Evolutionary conservation across 2,797 vertebrate species (phyloP).

Genomic region (Staurois parvus): DNA sequence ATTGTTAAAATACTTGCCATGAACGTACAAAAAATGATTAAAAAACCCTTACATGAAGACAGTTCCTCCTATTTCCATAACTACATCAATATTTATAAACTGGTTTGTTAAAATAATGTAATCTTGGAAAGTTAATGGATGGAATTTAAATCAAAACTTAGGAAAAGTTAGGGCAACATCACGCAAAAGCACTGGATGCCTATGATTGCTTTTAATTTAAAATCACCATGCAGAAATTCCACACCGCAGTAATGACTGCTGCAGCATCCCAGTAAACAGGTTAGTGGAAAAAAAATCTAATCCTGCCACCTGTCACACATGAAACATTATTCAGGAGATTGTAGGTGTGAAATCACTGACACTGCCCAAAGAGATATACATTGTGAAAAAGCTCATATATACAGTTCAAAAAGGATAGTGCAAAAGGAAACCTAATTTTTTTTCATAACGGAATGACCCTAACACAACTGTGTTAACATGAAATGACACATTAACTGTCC

Average conservation of each 20-base stretch:
- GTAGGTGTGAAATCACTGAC: too few relatives aligned
- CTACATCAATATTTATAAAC: conserved; percentile 34
- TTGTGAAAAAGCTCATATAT: too few relatives aligned
- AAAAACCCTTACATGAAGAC: conserved; percentile 10
- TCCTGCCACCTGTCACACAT: too few relatives aligned
- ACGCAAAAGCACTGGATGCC: not conserved
- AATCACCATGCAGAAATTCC: not conserved
- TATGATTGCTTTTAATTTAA: not conserved
- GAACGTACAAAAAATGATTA: conserved; percentile 1
- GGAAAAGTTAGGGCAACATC: not conserved
- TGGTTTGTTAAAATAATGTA: conserved; percentile 11
- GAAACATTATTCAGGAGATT: too few relatives aligned
- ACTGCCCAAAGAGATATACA: too few relatives aligned
- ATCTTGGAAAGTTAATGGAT: conserved; percentile 9
- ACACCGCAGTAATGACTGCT: not conserved
- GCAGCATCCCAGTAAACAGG: not conserved
- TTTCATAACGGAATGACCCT: too few relatives aligned
- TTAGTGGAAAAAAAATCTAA: not conserved
- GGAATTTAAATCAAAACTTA: not conserved
- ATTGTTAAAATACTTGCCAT: conserved; percentile 24
- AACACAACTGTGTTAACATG: too few relatives aligned
- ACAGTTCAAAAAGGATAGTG: too few relatives aligned
- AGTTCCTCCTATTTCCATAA: conserved; percentile 8
- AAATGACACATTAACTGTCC: too few relatives aligned
- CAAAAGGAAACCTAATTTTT: too few relatives aligned